Evolutionary conservation across 2,888 invertebrate species (phyloP), one percentile per base, ranked within the genome.

Genomic region (Lasiommata megera): DNA sequence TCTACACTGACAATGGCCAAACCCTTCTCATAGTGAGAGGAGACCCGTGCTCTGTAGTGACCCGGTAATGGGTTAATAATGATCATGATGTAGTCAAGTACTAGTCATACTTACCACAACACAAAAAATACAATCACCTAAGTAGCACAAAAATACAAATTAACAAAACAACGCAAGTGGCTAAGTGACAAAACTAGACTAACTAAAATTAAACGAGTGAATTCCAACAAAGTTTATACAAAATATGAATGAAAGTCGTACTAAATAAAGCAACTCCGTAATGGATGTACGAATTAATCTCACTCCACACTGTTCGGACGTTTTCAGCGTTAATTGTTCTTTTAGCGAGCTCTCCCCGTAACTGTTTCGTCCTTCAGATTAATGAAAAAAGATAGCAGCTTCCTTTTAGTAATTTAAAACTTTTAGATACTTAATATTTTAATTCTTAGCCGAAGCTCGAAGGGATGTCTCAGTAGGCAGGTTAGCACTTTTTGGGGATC

Each of bases 341-440:
- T 44, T 44, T 12, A 50, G 6, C 12, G 43, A 43, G 40, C 34
- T 28, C 43, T 44, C n/a, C 36, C 28, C 37, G 17, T 37, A 29
- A 51, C 51, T 44, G 51, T 51, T 43, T 51, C 31, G 23, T 48
- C 48, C 34, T 55, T 28, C 40, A 48, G 48, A 34, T 46, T 56
- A 50, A 56, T 51, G 50, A 50, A 51, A 56, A 51, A 51, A 37
- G 36, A 43, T 56, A 43, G 37, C 6, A 12, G 8, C 38, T 34
- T 55, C 40, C 40, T 48, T 50, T 28, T 7, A 12, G 56, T 56
- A 40, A 56, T 37, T 50, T 50, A 56, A 38, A 16, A 50, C 28
- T 16, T 28, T 12, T 6, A 12, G 28, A 51, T 38, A 51, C 11
- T 38, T 50, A 9, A 17, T 6, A 9, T 37, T 38, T 28, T 3